A percentile compares a stretch with the other conserved stretches of the same genome.
These are phyloP conservation scores for Furcifer pardalis DNA, from an alignment of 2,797 vertebrate genomes.

Conservation along the genomic window DNA sequence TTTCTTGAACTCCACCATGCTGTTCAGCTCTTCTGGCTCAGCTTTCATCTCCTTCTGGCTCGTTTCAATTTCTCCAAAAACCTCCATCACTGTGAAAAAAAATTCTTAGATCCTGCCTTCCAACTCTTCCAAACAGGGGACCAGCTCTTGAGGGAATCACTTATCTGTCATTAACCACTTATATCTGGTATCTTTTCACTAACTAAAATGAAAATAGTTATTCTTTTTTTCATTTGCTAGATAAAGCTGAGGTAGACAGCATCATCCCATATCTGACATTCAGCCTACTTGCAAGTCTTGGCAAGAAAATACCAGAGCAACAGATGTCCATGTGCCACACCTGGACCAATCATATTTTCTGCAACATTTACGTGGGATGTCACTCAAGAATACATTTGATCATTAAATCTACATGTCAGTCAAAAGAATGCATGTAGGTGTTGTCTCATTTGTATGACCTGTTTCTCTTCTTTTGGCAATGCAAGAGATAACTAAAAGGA, in stretches of 20 bases:
- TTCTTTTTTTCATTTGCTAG: constrained; percentile 9
- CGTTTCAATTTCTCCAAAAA: constrained; percentile 59
- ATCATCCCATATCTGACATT: constrained; percentile 17
- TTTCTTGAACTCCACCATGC: constrained; percentile 61
- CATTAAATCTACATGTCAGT: constrained; percentile 59
- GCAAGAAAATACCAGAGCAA: constrained; percentile 64
- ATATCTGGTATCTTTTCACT: background rate
- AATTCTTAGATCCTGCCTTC: background rate
- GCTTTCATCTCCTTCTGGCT: constrained; percentile 51
- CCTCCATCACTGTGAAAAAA: constrained; percentile 50
- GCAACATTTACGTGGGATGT: constrained; percentile 47
- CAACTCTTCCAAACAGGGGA: constrained; percentile 2
- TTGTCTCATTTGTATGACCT: constrained; percentile 26
- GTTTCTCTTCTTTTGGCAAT: constrained; percentile 37
- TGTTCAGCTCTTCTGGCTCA: constrained; percentile 69
- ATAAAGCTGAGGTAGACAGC: constrained; percentile 1
- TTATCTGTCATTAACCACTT: background rate
- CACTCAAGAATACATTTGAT: constrained; percentile 63
- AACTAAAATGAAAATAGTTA: background rate
- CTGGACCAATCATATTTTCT: constrained; percentile 68
- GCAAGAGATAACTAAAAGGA: constrained; percentile 7
- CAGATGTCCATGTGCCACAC: constrained; percentile 65
- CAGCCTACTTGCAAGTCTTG: constrained; percentile 52
- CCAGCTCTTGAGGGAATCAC: background rate
- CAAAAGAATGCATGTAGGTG: constrained; percentile 49